phyloP scores from a whole-genome alignment of 2,113 vertebrate species.

The Phrynosoma platyrhinos region DNA sequence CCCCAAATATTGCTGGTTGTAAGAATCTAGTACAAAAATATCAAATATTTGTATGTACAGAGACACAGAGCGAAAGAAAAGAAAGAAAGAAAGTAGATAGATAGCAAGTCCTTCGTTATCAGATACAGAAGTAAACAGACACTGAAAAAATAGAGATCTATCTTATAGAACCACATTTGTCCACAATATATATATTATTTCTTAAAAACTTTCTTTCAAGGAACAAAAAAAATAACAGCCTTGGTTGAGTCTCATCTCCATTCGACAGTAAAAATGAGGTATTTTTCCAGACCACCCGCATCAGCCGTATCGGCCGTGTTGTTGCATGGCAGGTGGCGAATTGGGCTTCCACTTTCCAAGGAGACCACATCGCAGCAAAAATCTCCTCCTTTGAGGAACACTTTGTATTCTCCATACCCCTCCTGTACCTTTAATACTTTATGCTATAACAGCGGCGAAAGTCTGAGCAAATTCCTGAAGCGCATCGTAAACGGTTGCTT shows the following conservation, averaged over 20 bases:
- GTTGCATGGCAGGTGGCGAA: background rate
- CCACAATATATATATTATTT: constrained; percentile 26
- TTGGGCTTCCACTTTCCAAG: background rate
- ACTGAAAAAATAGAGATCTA: constrained; percentile 38
- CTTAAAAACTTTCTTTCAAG: constrained; percentile 12
- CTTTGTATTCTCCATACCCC: background rate
- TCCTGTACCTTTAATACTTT: background rate
- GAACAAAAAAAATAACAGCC: background rate
- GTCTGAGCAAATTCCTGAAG: background rate
- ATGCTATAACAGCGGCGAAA: background rate
- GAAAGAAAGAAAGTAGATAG: no score
- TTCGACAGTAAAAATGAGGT: constrained; percentile 28
- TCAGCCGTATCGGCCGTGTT: background rate
- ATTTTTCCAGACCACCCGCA: background rate
- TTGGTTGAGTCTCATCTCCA: background rate
- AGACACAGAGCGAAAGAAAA: background rate
- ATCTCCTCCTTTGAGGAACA: background rate
- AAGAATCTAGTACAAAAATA: background rate
- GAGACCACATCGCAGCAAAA: background rate
- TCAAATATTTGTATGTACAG: no score
- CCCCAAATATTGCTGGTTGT: background rate
- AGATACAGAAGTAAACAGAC: constrained; percentile 9
- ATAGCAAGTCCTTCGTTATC: background rate
- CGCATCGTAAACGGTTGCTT: no score
- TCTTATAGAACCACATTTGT: constrained; percentile 9